Evolutionary conservation across 2,797 vertebrate species (phyloP).

Genomic region (Falco cherrug): DNA sequence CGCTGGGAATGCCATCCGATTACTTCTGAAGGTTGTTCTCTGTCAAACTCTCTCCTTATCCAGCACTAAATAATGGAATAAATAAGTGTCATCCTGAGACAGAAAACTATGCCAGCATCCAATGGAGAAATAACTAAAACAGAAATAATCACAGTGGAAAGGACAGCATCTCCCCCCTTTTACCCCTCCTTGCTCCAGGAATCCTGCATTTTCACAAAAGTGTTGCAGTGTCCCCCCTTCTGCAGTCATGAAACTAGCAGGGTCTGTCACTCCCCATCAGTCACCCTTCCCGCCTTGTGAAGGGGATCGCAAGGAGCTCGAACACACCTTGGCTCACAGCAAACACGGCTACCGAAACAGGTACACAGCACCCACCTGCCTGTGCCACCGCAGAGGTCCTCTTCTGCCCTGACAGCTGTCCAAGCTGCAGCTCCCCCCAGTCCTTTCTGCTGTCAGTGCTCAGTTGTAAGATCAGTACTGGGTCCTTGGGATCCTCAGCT

Average conservation of each 20-base stretch:
- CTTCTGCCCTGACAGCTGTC: neutral
- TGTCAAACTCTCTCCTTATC: neutral
- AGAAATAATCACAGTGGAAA: neutral
- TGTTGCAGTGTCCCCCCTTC: neutral
- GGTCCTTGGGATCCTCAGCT: constrained; percentile 7
- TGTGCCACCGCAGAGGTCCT: neutral
- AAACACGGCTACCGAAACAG: neutral
- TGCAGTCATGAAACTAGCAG: neutral
- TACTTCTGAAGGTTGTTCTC: neutral
- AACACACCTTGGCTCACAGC: neutral
- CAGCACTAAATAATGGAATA: neutral
- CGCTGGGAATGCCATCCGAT: fast-evolving
- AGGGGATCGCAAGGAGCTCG: neutral
- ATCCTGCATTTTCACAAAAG: neutral
- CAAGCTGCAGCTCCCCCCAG: neutral
- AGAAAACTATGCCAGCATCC: neutral
- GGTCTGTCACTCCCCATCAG: neutral
- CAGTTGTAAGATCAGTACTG: neutral
- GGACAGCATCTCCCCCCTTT: neutral
- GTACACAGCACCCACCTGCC: neutral
- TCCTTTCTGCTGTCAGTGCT: neutral
- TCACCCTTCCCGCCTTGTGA: neutral
- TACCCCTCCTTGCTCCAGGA: neutral
- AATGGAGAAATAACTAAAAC: neutral
- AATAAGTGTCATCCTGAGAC: neutral